These are phyloP conservation scores for Parochlus steinenii DNA, from an alignment of 2,888 invertebrate species.

Conservation along the genomic window DNA sequence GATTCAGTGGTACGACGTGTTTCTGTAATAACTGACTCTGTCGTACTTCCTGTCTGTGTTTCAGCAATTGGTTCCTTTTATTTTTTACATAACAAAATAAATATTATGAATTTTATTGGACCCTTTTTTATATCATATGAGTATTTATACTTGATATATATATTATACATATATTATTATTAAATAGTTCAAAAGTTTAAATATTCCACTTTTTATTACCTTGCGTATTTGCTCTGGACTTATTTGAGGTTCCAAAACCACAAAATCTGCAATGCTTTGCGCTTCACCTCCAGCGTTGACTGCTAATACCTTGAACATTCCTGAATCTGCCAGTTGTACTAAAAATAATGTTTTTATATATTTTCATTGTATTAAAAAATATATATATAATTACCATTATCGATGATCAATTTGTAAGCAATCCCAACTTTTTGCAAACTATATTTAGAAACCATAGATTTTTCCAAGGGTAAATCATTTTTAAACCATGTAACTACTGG, in stretches of 20 bases:
- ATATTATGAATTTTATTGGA: conserved; percentile 4
- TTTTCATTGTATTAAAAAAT: conserved; percentile 1
- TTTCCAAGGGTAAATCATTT: conserved; percentile 45
- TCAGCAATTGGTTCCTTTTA: conserved; percentile 21
- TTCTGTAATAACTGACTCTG: conserved; percentile 30
- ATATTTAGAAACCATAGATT: conserved; percentile 34
- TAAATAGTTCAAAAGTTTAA: not conserved
- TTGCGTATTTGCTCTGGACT: conserved; percentile 50
- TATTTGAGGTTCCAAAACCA: conserved; percentile 46
- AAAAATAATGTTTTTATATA: conserved; percentile 7
- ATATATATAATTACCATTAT: conserved; percentile 38
- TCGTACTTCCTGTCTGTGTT: conserved; percentile 27
- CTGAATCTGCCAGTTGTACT: conserved; percentile 38
- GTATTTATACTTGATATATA: too few relatives aligned
- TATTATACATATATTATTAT: too few relatives aligned
- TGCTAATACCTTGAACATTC: conserved; percentile 59
- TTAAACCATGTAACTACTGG: conserved; percentile 59
- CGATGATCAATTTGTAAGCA: conserved; percentile 48
- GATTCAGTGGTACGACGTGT: conserved; percentile 32
- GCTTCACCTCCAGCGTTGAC: conserved; percentile 64
- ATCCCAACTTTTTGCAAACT: conserved; percentile 47
- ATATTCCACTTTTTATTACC: conserved; percentile 38
- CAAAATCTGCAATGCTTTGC: conserved; percentile 63
- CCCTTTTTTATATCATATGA: too few relatives aligned
- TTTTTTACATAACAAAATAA: not conserved